Evolutionary conservation across 2,113 vertebrate genomes (phyloP).

Genomic region (Erpornis zantholeuca): DNA sequence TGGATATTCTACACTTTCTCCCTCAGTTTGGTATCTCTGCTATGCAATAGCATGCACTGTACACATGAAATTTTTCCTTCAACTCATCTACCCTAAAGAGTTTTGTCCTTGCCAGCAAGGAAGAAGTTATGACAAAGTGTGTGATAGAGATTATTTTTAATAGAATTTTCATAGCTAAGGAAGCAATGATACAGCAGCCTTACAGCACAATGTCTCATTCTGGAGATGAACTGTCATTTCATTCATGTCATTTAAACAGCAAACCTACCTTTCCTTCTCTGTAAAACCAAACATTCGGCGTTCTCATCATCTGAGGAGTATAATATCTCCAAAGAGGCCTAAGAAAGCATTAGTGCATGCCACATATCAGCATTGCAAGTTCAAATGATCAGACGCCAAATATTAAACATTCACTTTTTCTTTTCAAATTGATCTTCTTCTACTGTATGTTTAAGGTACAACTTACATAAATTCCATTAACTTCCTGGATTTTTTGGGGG

Average conservation of each 20-base stretch:
- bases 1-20: not conserved
- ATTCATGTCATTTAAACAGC: slow-evolving; percentile 53
- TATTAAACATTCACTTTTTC: slow-evolving; percentile 60
- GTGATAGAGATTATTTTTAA: slow-evolving; percentile 45
- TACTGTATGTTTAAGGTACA: slow-evolving; percentile 6
- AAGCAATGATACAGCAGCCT: slow-evolving; percentile 55
- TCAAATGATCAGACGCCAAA: slow-evolving; percentile 59
- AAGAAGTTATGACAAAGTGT: not conserved
- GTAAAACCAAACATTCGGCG: slow-evolving; percentile 19
- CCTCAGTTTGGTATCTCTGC: not conserved
- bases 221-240: slow-evolving; percentile 63
- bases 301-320: slow-evolving; percentile 50
- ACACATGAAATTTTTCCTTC: not conserved
- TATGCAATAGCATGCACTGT: not conserved
- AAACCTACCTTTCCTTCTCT: slow-evolving; percentile 25
- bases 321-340: slow-evolving; percentile 38
- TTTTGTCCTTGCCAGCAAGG: slow-evolving; percentile 36
- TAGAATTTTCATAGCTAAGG: slow-evolving; percentile 57
- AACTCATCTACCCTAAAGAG: not conserved
- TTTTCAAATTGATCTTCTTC: slow-evolving; percentile 54
- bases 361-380: slow-evolving; percentile 55
- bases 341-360: slow-evolving; percentile 61
- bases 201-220: slow-evolving; percentile 28
- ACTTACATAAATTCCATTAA: slow-evolving; percentile 19
- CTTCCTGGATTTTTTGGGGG: not conserved